Evolutionary conservation across 2,797 vertebrate species (phyloP).

Genomic region (Mionectes olivaceus): DNA sequence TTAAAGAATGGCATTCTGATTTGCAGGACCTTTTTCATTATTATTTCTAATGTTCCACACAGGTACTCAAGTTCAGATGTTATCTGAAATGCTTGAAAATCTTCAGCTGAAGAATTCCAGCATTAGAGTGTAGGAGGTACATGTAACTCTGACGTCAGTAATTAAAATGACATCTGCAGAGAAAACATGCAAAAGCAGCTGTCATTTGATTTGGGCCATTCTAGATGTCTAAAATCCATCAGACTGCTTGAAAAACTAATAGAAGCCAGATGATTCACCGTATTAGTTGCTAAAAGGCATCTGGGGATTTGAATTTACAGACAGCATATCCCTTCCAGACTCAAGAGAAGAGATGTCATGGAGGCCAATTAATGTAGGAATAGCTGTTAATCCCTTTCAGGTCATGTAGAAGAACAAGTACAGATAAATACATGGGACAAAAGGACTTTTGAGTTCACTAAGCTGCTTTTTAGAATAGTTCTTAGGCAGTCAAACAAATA

Average conservation of each 20-base stretch:
- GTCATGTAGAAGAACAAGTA: neutral
- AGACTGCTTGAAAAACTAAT: slow-evolving; percentile 2
- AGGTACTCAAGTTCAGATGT: neutral
- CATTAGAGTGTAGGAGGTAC: neutral
- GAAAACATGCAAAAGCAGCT: slow-evolving; percentile 12
- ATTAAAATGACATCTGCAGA: slow-evolving; percentile 21
- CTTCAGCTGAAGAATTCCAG: neutral
- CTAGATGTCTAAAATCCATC: neutral
- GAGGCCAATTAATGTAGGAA: slow-evolving; percentile 26
- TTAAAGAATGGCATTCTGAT: neutral
- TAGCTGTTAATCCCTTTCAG: slow-evolving; percentile 14
- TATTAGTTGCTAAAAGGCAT: neutral
- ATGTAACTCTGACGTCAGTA: neutral
- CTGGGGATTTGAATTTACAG: slow-evolving; percentile 12
- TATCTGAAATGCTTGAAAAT: neutral
- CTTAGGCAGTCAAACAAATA: neutral
- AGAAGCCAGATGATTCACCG: neutral
- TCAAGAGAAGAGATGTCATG: neutral
- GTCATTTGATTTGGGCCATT: neutral
- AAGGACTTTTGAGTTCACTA: neutral
- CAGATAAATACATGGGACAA: neutral
- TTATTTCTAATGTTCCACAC: neutral
- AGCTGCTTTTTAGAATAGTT: slow-evolving; percentile 1
- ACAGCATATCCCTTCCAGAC: neutral
- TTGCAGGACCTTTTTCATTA: neutral